Base-by-base conservation (phyloP, 1,140 invertebrate genomes). In the Mya arenaria region DNA sequence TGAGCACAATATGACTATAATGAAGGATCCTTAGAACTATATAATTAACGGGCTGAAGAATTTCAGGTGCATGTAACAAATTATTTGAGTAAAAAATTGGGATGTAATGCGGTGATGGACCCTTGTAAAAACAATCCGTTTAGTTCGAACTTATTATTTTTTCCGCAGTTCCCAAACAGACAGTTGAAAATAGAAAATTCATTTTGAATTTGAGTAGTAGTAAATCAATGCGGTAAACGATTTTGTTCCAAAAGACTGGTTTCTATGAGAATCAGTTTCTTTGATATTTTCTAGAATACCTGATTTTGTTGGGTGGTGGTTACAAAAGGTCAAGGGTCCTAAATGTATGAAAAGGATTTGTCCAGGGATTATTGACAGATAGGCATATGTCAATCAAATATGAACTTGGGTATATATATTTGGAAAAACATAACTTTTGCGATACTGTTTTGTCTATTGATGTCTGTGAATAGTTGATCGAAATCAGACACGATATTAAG, bases 401-500 rank as follows among this genome's bases (percentile, higher is more conserved):
- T 52, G 30, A 71, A 71, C 19, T 55, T 71, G n/a, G 68, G 28
- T 55, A 48, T 4, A 10, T 74, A 37, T 39, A 6, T 34, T 3
- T 74, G 36, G 56, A 74, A 60, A 28, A 25, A 36, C 25, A 39
- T 48, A 19, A 13, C 8, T 71, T 56, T 73, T 73, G 30, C 28
- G 44, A 55, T 73, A 73, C 69, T 32, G 52, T 73, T 8, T 58
- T 73, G 6, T 34, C 69, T 36, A 56, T 73, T 73, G 30, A 73
- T 73, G 13, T 28, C 30, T 36, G 30, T 34, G 23, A 52, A 52
- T 1, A 52, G 56, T 5, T 73, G 69, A 52, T 73, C 52, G 15
- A 1, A 55, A n/a, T 10, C n/a, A 56, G 69, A 73, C 52, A 17
- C n/a, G n/a, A n/a, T 37, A 30, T 73, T 73, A 37, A 23, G 13